A percentile compares a stretch with the other conserved stretches of the same genome.
Conservation (phyloP, 2,797 vertebrate genomes). For the Diglossa cyanea region DNA sequence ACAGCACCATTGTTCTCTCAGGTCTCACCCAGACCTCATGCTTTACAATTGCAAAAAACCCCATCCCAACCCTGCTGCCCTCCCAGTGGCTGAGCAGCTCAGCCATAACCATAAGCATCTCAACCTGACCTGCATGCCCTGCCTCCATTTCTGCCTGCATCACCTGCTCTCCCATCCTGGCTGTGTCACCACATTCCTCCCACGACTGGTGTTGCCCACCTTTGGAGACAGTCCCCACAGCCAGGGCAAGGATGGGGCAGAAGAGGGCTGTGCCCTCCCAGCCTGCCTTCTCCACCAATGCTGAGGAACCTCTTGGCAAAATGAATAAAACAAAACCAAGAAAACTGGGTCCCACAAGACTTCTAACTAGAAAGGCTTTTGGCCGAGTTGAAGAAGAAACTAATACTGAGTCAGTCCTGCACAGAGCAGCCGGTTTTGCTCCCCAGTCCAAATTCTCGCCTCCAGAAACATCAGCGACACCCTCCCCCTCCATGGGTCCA, state of each 20-base stretch:
- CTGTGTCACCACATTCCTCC: background rate
- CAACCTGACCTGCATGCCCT: background rate
- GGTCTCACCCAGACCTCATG: background rate
- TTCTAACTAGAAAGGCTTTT: constrained; percentile 39
- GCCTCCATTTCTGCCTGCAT: background rate
- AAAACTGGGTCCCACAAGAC: constrained; percentile 44
- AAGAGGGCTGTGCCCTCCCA: background rate
- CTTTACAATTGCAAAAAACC: background rate
- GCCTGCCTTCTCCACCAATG: background rate
- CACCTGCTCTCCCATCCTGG: background rate
- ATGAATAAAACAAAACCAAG: constrained; percentile 58
- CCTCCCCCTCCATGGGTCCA: background rate
- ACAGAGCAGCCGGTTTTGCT: background rate
- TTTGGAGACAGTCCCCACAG: background rate
- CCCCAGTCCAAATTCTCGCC: background rate
- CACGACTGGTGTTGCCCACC: background rate
- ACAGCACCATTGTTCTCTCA: accelerated
- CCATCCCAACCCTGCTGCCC: background rate
- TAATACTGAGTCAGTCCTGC: constrained; percentile 29
- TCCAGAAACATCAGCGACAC: constrained; percentile 21
- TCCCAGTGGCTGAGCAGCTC: background rate
- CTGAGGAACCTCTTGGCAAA: constrained; percentile 52
- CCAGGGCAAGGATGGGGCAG: background rate
- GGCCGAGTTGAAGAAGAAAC: constrained; percentile 35
- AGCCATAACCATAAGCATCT: background rate